These are phyloP conservation scores for Metacarcinus magister DNA, from an alignment of 2,888 invertebrate genomes.

Conservation along the genomic window DNA sequence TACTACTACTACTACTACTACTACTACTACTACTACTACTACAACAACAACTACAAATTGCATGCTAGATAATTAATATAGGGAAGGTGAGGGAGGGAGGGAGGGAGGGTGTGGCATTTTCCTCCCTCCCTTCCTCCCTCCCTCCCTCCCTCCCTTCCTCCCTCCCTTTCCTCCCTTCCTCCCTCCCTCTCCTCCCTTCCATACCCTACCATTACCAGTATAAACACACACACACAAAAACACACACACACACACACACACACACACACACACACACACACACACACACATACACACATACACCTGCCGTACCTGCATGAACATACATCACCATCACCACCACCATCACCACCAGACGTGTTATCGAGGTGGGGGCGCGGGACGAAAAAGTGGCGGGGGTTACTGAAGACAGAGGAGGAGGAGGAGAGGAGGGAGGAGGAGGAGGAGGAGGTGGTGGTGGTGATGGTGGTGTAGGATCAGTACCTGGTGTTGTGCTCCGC, in stretches of 20 bases:
- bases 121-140: not conserved
- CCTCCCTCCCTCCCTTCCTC: not conserved
- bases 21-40: slow-evolving; percentile 39
- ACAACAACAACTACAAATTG: not conserved
- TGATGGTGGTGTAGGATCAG: not conserved
- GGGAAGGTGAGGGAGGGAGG: too few species aligned
- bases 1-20: slow-evolving; percentile 19
- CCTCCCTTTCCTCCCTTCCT: not conserved
- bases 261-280: slow-evolving; percentile 26
- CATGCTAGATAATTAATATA: too few species aligned
- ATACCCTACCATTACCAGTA: not conserved
- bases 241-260: slow-evolving; percentile 26
- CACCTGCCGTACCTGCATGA: not conserved
- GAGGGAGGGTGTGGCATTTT: not conserved
- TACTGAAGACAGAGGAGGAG: too few species aligned
- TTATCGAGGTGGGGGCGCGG: not conserved
- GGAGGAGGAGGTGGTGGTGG: not conserved
- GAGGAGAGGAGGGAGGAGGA: not conserved
- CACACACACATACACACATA: not conserved
- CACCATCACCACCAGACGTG: not conserved
- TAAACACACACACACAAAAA: not conserved
- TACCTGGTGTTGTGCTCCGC: not conserved
- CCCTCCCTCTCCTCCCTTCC: too few species aligned
- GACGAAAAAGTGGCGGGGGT: not conserved
- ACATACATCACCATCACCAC: not conserved